phyloP scores from a whole-genome alignment of 2,113 vertebrate genomes.

The Psittacus erithacus region DNA sequence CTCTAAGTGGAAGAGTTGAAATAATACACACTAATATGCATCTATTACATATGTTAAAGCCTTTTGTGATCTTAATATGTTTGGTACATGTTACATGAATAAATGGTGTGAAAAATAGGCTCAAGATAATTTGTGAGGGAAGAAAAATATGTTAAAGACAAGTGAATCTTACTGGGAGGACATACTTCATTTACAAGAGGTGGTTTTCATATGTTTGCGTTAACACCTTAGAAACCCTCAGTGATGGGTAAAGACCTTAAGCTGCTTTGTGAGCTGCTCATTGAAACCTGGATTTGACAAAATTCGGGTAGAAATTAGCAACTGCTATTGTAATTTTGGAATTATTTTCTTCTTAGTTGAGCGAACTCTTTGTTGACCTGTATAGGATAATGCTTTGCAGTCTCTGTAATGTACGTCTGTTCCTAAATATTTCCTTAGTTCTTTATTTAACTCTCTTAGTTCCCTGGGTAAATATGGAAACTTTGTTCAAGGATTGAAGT shows the following conservation, averaged over 20 bases:
- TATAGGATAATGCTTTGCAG: neutral
- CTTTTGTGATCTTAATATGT: neutral
- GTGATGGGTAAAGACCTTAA: neutral
- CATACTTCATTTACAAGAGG: neutral
- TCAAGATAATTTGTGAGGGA: neutral
- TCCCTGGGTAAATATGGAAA: neutral
- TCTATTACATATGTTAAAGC: neutral
- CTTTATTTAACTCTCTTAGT: neutral
- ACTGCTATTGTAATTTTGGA: neutral
- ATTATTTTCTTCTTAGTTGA: neutral
- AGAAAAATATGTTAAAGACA: neutral
- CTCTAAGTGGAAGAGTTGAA: neutral
- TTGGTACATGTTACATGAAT: neutral
- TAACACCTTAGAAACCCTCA: neutral
- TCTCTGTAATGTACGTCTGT: neutral
- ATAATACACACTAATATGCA: neutral
- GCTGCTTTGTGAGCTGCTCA: neutral
- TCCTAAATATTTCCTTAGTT: constrained; percentile 18
- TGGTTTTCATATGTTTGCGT: neutral
- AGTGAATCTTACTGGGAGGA: neutral
- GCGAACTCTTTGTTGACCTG: neutral
- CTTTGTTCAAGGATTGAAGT: neutral
- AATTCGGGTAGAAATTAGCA: neutral
- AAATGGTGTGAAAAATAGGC: neutral
- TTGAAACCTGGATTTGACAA: neutral